phyloP scores from a whole-genome alignment of 53 echinoderm and acorn worm species.

The Antedon mediterranea region DNA sequence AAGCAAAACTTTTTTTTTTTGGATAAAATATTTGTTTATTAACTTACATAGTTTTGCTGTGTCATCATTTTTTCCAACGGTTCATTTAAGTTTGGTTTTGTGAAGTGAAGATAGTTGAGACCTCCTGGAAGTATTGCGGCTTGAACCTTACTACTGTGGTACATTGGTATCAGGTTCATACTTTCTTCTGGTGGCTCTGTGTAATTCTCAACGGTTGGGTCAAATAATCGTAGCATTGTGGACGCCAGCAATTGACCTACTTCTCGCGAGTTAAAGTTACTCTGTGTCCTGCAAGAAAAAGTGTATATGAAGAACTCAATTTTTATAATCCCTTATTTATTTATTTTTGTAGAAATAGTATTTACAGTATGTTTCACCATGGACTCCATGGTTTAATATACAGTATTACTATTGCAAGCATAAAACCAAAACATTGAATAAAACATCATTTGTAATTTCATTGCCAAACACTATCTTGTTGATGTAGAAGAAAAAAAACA shows the following conservation, averaged over 20 bases:
- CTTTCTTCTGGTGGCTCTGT: constrained; percentile 53
- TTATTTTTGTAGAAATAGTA: no score
- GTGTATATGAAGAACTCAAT: not conserved
- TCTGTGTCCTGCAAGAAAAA: constrained; percentile 46
- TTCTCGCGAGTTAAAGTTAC: constrained; percentile 92
- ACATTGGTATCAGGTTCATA: constrained; percentile 63
- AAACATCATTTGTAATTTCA: no score
- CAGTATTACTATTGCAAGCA: no score
- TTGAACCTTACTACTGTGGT: constrained; percentile 56
- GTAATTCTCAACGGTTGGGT: constrained; percentile 87
- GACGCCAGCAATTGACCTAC: constrained; percentile 66
- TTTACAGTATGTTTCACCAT: no score
- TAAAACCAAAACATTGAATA: no score
- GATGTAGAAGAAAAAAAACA: no score
- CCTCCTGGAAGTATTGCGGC: constrained; percentile 75
- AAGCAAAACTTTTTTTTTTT: no score
- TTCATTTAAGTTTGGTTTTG: constrained; percentile 56
- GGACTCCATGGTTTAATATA: no score
- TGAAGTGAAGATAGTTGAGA: constrained; percentile 71
- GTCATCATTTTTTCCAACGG: constrained; percentile 69
- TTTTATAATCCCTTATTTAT: no score
- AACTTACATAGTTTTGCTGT: constrained; percentile 91
- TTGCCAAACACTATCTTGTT: no score
- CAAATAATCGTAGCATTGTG: constrained; percentile 88
- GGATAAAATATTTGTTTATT: no score